phyloP scores from a whole-genome alignment of 2,113 vertebrate species.

The Cyanistes caeruleus region DNA sequence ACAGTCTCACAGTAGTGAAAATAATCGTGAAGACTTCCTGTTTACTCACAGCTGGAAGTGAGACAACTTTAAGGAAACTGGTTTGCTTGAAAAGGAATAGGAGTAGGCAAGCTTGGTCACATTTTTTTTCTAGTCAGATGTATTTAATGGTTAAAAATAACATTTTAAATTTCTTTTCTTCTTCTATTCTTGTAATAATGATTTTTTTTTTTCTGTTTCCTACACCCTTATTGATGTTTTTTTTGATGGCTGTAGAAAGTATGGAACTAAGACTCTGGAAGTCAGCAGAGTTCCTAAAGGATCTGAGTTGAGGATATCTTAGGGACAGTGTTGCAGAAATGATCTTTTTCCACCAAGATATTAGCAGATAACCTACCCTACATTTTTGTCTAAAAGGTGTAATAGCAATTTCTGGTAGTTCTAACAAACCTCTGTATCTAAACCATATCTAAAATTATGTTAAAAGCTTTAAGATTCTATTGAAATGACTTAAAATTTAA shows the following conservation, averaged over 20 bases:
- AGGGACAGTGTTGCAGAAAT: accelerated
- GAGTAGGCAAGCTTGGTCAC: neutral
- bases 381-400: neutral
- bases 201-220: neutral
- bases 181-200: neutral
- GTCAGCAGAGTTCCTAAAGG: neutral
- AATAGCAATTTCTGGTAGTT: neutral
- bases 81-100: neutral
- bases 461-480: neutral
- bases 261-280: neutral
- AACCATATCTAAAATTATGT: neutral
- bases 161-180: neutral
- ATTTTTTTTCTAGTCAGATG: neutral
- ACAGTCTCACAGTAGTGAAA: neutral
- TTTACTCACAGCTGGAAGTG: neutral
- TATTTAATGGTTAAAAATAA: neutral
- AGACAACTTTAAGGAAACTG: neutral
- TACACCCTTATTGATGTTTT: neutral
- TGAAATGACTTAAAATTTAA: neutral
- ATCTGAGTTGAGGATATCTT: neutral
- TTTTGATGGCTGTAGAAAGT: neutral
- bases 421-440: neutral
- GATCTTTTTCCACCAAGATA: neutral
- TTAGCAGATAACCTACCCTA: neutral
- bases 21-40: neutral